Conservation (phyloP, 1,140 invertebrate genomes). For the Piezodorus guildinii region DNA sequence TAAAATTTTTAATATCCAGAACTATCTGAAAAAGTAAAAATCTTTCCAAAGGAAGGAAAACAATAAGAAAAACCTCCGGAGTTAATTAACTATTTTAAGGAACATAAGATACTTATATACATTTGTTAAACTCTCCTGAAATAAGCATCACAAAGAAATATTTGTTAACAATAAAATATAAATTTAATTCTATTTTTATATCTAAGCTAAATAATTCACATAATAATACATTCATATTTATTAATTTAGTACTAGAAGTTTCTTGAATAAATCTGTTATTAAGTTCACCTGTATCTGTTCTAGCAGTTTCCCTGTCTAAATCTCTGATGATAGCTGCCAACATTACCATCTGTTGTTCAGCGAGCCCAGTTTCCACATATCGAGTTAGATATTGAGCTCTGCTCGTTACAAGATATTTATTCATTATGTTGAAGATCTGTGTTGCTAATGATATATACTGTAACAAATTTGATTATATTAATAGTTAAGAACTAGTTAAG, state of each 20-base stretch:
- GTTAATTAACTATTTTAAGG: too few species aligned
- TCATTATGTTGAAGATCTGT: conserved; percentile 64
- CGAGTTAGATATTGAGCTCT: conserved; percentile 43
- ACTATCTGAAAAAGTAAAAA: neutral
- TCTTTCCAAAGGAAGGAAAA: neutral
- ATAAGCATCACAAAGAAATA: too few species aligned
- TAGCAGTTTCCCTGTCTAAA: conserved; percentile 69
- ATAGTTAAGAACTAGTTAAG: neutral
- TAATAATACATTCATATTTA: too few species aligned
- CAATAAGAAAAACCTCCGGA: too few species aligned
- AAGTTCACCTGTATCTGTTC: conserved; percentile 65
- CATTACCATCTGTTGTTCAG: conserved; percentile 67
- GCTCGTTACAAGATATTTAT: conserved; percentile 53
- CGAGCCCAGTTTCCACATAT: conserved; percentile 49
- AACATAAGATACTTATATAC: too few species aligned
- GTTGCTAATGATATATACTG: conserved; percentile 70
- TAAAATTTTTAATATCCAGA: too few species aligned
- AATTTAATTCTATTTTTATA: too few species aligned
- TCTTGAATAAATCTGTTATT: too few species aligned
- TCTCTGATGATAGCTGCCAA: conserved; percentile 74
- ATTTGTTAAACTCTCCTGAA: too few species aligned
- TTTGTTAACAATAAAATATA: too few species aligned
- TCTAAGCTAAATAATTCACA: too few species aligned
- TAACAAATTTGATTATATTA: conserved; percentile 17
- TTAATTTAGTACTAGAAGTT: too few species aligned